These are phyloP conservation scores for Meteorus sp. DNA, from an alignment of 1,140 invertebrate genomes.

Conservation along the genomic window DNA sequence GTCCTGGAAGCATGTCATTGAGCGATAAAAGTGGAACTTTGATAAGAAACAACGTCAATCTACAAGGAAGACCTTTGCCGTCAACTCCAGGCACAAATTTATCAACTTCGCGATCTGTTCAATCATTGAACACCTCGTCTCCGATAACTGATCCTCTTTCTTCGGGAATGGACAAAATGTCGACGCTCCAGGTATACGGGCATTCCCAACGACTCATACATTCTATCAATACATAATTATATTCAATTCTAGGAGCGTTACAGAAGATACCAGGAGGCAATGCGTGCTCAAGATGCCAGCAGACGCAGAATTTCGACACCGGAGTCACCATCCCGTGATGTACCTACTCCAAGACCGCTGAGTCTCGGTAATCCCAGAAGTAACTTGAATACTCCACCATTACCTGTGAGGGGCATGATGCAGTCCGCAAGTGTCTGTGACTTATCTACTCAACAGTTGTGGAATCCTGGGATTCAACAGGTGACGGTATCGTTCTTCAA, in stretches of 20 bases:
- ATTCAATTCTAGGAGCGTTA: conserved; percentile 61
- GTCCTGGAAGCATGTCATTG: conserved; percentile 14
- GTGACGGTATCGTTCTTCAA: conserved; percentile 28
- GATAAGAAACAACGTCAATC: conserved; percentile 17
- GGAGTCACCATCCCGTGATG: conserved; percentile 34
- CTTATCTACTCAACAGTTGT: conserved; percentile 44
- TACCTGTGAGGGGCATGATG: conserved; percentile 45
- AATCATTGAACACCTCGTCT: conserved; percentile 32
- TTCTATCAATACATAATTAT: neutral
- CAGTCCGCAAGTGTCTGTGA: conserved; percentile 55
- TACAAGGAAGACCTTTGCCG: conserved; percentile 39
- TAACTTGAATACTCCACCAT: conserved; percentile 40
- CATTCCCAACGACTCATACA: neutral
- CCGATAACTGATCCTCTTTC: conserved; percentile 14
- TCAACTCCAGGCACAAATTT: conserved; percentile 37
- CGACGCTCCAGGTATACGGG: conserved; percentile 49
- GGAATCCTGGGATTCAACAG: conserved; percentile 53
- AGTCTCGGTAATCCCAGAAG: conserved; percentile 40
- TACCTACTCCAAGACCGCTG: conserved; percentile 33
- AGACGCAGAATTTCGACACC: conserved; percentile 40
- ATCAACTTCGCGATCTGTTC: conserved; percentile 25
- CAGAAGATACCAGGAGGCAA: conserved; percentile 65
- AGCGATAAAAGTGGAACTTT: conserved; percentile 16
- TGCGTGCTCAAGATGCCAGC: conserved; percentile 56
- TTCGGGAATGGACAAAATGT: conserved; percentile 51